Conservation (phyloP, 1,140 invertebrate genomes). For the Polypedilum vanderplanki region DNA sequence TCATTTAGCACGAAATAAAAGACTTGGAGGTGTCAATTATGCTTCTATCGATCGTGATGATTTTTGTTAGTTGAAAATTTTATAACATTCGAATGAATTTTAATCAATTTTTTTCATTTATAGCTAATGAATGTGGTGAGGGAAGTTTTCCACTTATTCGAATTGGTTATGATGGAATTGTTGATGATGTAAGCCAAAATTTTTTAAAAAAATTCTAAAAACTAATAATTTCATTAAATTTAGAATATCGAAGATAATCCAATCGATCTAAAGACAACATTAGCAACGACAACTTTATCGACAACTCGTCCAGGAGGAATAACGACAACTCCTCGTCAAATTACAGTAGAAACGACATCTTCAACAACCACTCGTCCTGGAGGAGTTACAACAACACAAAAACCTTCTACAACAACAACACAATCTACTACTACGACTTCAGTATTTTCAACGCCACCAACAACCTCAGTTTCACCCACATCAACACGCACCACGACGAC, state of each 20-base stretch:
- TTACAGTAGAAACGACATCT: background rate
- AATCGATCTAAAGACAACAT: slow-evolving; percentile 32
- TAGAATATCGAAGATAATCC: slow-evolving; percentile 31
- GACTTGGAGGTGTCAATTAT: slow-evolving; percentile 80
- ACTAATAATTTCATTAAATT: slow-evolving; percentile 30
- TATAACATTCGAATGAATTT: background rate
- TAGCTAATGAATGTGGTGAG: background rate
- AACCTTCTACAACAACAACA: background rate
- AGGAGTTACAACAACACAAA: background rate
- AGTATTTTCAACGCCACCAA: too few species aligned
- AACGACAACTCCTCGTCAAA: too few species aligned
- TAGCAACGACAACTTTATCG: slow-evolving; percentile 32
- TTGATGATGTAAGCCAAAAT: background rate
- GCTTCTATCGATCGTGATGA: slow-evolving; percentile 88
- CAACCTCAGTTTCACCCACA: background rate
- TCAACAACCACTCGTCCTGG: background rate
- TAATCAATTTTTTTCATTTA: background rate
- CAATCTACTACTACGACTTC: background rate
- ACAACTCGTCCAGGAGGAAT: slow-evolving; percentile 35
- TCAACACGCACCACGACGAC: background rate
- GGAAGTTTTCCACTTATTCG: background rate
- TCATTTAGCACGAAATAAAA: slow-evolving; percentile 63
- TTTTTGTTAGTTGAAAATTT: slow-evolving; percentile 43
- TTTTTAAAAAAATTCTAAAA: slow-evolving; percentile 24
- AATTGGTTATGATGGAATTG: background rate